phyloP scores from a whole-genome alignment of 2,113 vertebrate genomes.

The Scortum barcoo region DNA sequence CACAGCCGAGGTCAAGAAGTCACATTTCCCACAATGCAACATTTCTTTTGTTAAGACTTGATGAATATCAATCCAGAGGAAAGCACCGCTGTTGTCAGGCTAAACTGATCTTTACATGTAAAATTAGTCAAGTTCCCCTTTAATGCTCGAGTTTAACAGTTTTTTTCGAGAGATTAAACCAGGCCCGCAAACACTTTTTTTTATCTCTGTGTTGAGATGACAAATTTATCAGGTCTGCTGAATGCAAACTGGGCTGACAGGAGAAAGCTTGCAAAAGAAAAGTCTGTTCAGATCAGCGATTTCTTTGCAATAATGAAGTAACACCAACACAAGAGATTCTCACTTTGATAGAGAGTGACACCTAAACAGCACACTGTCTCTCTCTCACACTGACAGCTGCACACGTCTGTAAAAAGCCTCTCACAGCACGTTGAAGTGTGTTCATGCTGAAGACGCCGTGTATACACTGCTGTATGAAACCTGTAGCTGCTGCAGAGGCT shows the following conservation, averaged over 20 bases:
- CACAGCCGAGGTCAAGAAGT: neutral
- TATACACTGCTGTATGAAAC: neutral
- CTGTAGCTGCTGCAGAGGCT: neutral
- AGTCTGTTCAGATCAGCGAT: no score
- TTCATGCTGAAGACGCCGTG: no score
- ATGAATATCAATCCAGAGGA: neutral
- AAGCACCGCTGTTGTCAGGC: neutral
- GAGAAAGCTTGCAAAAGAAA: no score
- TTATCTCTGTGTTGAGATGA: neutral
- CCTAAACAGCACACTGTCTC: neutral
- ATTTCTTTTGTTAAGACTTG: neutral
- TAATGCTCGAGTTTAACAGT: neutral
- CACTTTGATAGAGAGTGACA: neutral
- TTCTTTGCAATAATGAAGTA: neutral
- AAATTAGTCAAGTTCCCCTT: neutral
- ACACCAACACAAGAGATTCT: neutral
- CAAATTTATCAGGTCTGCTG: neutral
- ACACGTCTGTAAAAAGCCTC: neutral
- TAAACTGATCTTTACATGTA: neutral
- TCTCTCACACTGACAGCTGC: neutral
- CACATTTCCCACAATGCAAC: neutral
- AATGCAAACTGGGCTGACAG: neutral
- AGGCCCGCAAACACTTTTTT: neutral
- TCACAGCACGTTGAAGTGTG: neutral
- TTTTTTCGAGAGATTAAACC: neutral